Evolutionary conservation across 92 coral and sea anemone species (phyloP), one percentile per base, ranked within the genome.

Genomic region (Nematostella vectensis): DNA sequence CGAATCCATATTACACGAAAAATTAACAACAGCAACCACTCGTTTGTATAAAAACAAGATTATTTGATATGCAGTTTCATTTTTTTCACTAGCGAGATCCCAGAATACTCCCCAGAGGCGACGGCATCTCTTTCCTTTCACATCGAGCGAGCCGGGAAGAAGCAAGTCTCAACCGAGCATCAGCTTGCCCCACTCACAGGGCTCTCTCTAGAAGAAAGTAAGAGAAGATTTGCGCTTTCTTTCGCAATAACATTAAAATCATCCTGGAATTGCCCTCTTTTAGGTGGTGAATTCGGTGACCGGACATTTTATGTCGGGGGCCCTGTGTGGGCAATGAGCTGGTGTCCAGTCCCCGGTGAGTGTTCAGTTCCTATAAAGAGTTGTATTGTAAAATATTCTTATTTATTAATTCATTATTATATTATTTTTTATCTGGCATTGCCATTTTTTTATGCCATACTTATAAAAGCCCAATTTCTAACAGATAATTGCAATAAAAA

Each of bases 311-410:
- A 91, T 62, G 78, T 77, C 33, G 98, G 98, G 47, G 98, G 95
- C 13, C 89, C 98, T 1, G 82, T 91, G 20, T 91, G 98, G 98
- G 91, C 91, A 22, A 69, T 91, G 76, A 74, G 66, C 42, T 91
- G 98, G 98, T 88, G 82, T 27, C 98, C 98, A 16, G 72, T 80
- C 21, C 93, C 95, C 25, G 98, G 98, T 86, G 70, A 25, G 58
- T 33, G 40, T 33, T 33, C n/a, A 50, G 15, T 22, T 3, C n/a
- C n/a, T n/a, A n/a, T n/a, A n/a, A n/a, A n/a, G n/a, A n/a, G n/a
- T n/a, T n/a, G n/a, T 43, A 47, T 18, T 30, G 62, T 15, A 11
- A 15, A 29, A n/a, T n/a, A n/a, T n/a, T n/a, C n/a, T n/a, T n/a
- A n/a, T n/a, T n/a, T n/a, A n/a, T n/a, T n/a, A n/a, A 18, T 9